Conservation (phyloP, 2,888 invertebrate genomes). For the Serripes groenlandicus region DNA sequence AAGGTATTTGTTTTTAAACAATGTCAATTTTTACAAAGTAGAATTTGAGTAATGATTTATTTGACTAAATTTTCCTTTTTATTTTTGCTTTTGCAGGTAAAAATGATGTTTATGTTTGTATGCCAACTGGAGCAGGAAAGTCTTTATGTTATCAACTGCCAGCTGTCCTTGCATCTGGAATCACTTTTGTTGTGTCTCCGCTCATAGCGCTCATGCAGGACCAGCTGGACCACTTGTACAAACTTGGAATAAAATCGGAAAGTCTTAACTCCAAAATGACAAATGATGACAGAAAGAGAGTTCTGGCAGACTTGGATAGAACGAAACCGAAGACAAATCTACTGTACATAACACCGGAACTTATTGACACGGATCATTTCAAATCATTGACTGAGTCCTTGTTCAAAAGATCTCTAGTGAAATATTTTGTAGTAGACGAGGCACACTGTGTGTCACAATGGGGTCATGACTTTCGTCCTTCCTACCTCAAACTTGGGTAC, state of each 20-base stretch:
- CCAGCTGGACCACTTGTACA: constrained; percentile 95
- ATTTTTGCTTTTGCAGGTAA: constrained; percentile 85
- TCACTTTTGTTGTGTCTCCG: constrained; percentile 98
- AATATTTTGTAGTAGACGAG: constrained; percentile 98
- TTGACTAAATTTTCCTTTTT: not conserved
- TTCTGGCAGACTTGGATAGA: constrained; percentile 91
- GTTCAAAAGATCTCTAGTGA: constrained; percentile 92
- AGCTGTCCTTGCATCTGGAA: constrained; percentile 91
- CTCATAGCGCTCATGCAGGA: constrained; percentile 97
- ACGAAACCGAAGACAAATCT: constrained; percentile 93
- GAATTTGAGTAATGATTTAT: not conserved
- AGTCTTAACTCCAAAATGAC: constrained; percentile 97
- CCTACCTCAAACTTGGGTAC: constrained; percentile 95
- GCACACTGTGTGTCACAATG: constrained; percentile 94
- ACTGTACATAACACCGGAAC: constrained; percentile 98
- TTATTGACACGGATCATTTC: constrained; percentile 91
- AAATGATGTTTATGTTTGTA: constrained; percentile 97
- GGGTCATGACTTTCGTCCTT: constrained; percentile 98
- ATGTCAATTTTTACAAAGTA: too few species aligned
- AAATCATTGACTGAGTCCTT: constrained; percentile 89
- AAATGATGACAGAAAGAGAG: constrained; percentile 91
- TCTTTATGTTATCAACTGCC: constrained; percentile 99
- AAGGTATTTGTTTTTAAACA: too few species aligned
- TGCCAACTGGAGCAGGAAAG: constrained; percentile 99
- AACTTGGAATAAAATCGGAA: constrained; percentile 93